Conservation (phyloP, 2,797 vertebrate species). For the Aplochiton taeniatus region DNA sequence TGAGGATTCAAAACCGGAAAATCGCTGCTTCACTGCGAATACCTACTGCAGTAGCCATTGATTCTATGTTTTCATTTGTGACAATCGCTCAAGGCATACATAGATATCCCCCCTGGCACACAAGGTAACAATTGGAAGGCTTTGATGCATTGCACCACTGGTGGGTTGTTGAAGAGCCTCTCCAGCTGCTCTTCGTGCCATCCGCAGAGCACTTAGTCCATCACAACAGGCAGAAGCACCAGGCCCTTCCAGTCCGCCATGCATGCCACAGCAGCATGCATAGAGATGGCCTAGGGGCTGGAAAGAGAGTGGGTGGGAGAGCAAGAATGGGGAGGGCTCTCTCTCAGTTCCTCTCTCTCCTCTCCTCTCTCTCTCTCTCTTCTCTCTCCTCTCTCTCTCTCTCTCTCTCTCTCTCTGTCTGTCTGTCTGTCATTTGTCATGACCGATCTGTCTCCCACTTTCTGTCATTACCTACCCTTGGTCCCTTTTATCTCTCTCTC, state of each 20-base stretch:
- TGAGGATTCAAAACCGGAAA: no score
- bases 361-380: conserved; percentile 18
- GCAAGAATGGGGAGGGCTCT: no score
- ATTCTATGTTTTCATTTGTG: no score
- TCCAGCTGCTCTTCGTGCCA: conserved; percentile 62
- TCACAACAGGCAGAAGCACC: conserved; percentile 55
- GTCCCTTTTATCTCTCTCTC: background rate
- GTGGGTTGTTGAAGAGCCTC: conserved; percentile 57
- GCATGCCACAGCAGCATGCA: conserved; percentile 46
- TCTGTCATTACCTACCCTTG: background rate
- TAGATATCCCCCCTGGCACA: conserved; percentile 14
- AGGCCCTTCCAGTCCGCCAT: conserved; percentile 52
- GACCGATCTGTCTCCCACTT: no score
- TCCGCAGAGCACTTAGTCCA: conserved; percentile 61
- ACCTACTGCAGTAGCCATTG: no score
- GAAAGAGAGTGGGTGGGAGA: conserved; percentile 36
- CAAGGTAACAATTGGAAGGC: no score
- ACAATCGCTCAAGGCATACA: conserved; percentile 41
- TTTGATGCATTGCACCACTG: conserved; percentile 64
- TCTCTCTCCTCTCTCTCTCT: background rate
- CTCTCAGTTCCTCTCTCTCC: conserved; percentile 29
- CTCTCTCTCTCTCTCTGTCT: conserved; percentile 5
- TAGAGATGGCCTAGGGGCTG: conserved; percentile 43
- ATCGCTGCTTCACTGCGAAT: no score
- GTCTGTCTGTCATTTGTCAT: conserved; percentile 6